A percentile compares a stretch with the other conserved stretches of the same genome.
Evolutionary conservation across 2,797 vertebrate genomes (phyloP).

Genomic region (Anguilla anguilla): DNA sequence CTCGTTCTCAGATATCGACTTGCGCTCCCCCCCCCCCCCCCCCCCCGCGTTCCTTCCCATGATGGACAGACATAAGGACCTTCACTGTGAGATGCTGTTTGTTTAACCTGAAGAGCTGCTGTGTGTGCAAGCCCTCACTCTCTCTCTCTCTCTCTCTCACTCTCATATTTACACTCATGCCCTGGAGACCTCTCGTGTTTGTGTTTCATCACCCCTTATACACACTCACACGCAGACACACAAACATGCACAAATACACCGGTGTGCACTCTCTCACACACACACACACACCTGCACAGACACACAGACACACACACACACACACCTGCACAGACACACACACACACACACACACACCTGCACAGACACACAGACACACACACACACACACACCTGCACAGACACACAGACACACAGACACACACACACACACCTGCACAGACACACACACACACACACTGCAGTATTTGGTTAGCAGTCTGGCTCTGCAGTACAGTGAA

Average conservation of each 20-base stretch:
- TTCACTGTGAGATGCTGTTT: not conserved
- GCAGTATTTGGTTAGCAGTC: too few species aligned
- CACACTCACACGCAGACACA: not conserved
- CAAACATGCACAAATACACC: not conserved
- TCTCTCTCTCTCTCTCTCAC: not conserved
- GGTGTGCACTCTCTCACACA: not conserved
- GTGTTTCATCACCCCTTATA: not conserved
- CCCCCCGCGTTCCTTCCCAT: not conserved
- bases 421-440: too few species aligned
- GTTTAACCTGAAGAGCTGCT: slow-evolving; percentile 10
- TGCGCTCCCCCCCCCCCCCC: not conserved
- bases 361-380: not conserved
- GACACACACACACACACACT: too few species aligned
- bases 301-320: not conserved
- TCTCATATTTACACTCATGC: not conserved
- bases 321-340: not conserved
- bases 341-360: not conserved
- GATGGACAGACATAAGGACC: not conserved
- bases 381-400: not conserved
- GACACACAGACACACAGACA: too few species aligned
- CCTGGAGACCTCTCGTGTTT: not conserved
- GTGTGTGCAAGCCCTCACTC: not conserved
- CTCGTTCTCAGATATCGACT: not conserved
- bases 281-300: not conserved
- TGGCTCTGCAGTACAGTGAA: too few species aligned